phyloP scores from a whole-genome alignment of 2,888 invertebrate species.

The Hyposoter dolosus region DNA sequence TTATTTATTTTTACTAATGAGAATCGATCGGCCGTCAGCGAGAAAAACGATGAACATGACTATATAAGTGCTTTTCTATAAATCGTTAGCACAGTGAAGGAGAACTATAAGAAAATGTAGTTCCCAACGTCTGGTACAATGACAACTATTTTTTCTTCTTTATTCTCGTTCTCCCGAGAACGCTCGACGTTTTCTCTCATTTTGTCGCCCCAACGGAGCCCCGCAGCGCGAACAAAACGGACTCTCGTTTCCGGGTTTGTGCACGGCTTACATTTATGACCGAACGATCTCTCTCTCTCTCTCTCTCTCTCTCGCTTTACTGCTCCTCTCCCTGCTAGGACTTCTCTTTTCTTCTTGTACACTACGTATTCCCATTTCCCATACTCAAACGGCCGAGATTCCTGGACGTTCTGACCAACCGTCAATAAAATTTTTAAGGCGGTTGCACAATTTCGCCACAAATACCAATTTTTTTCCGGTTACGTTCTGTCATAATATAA shows the following conservation, averaged over 20 bases:
- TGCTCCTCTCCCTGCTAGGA: neutral
- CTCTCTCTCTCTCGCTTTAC: conserved; percentile 2
- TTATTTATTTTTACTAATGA: neutral
- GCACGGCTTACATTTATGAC: conserved; percentile 61
- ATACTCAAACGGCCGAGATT: neutral
- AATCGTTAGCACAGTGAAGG: neutral
- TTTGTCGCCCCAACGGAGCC: conserved; percentile 6
- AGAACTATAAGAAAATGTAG: conserved; percentile 22
- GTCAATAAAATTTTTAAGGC: conserved; percentile 16
- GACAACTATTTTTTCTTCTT: conserved; percentile 19
- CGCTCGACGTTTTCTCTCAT: conserved; percentile 23
- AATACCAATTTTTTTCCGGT: neutral
- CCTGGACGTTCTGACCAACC: neutral
- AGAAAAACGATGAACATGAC: neutral
- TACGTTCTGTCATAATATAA: neutral
- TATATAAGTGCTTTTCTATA: neutral
- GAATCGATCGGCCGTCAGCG: neutral
- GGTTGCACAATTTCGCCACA: neutral
- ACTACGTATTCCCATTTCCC: neutral
- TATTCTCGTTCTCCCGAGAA: neutral
- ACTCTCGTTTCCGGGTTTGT: conserved; percentile 47
- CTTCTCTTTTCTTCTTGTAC: conserved; percentile 7
- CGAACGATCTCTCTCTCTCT: conserved; percentile 19
- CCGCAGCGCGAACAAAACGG: conserved; percentile 34
- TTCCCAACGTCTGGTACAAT: conserved; percentile 29